phyloP scores from a whole-genome alignment of 2,797 vertebrate species.

The Picus viridis region DNA sequence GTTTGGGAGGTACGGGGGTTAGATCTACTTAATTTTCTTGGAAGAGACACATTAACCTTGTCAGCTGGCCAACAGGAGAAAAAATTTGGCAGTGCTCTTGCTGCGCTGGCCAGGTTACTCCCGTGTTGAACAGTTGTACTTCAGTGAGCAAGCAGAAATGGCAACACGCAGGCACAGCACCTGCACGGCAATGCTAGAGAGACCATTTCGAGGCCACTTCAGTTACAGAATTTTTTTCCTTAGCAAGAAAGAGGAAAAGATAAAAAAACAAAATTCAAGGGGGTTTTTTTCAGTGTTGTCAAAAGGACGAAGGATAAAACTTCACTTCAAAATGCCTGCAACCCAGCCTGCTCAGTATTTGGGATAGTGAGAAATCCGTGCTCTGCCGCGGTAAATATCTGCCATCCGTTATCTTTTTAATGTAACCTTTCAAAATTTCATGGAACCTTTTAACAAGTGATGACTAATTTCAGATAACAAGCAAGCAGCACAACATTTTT shows the following conservation, averaged over 20 bases:
- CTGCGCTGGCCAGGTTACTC: conserved; percentile 34
- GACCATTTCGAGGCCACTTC: not conserved
- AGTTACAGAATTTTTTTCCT: not conserved
- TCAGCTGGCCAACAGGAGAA: conserved; percentile 18
- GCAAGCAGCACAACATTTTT: not conserved
- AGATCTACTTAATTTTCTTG: conserved; percentile 50
- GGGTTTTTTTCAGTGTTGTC: not conserved
- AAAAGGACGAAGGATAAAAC: not conserved
- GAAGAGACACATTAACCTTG: conserved; percentile 46
- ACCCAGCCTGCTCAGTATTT: not conserved
- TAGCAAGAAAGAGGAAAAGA: not conserved
- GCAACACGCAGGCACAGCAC: not conserved
- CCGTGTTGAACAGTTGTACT: not conserved
- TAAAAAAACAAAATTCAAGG: not conserved
- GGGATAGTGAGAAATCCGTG: not conserved
- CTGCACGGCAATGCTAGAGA: accelerated
- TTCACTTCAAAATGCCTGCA: not conserved
- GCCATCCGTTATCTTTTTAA: not conserved
- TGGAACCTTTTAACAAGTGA: not conserved
- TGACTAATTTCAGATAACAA: not conserved
- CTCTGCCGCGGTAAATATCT: not conserved
- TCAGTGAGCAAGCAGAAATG: conserved; percentile 39
- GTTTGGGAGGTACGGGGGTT: not conserved
- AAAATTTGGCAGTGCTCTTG: conserved; percentile 25
- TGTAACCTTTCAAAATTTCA: not conserved